Evolutionary conservation across 1,140 invertebrate genomes (phyloP).

Genomic region (Tribolium madens): DNA sequence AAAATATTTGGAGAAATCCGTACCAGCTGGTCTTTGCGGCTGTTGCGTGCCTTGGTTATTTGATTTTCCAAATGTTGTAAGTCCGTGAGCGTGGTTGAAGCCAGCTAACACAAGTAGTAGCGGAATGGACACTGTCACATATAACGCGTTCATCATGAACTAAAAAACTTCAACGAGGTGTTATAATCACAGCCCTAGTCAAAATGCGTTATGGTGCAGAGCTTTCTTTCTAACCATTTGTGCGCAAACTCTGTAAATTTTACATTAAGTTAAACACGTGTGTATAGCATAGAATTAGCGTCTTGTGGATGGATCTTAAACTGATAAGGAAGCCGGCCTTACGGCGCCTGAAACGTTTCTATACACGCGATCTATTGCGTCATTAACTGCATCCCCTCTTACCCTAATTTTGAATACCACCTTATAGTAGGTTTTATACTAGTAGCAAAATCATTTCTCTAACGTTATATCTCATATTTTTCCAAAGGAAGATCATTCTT

Average conservation of each 20-base stretch:
- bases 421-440: background rate
- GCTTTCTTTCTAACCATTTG: conserved; percentile 36
- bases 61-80: conserved; percentile 64
- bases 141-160: conserved; percentile 63
- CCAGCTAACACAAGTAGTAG: conserved; percentile 62
- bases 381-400: conserved; percentile 48
- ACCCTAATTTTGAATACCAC: conserved; percentile 4
- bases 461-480: background rate
- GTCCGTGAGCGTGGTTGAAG: conserved; percentile 64
- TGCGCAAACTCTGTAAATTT: conserved; percentile 53
- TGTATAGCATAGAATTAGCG: conserved; percentile 59
- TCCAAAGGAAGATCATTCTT: no score
- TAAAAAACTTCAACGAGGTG: conserved; percentile 46
- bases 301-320: conserved; percentile 58
- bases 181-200: conserved; percentile 56
- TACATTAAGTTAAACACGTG: conserved; percentile 54
- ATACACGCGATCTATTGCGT: conserved; percentile 61
- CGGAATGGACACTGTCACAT: conserved; percentile 64
- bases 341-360: conserved; percentile 57
- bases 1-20: conserved; percentile 41
- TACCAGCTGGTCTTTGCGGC: conserved; percentile 50
- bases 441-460: background rate
- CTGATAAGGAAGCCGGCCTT: conserved; percentile 58
- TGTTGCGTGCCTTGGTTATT: conserved; percentile 52
- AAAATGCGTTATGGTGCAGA: conserved; percentile 52